phyloP scores from a whole-genome alignment of 2,888 invertebrate species.

The Neoaliturus tenellus region DNA sequence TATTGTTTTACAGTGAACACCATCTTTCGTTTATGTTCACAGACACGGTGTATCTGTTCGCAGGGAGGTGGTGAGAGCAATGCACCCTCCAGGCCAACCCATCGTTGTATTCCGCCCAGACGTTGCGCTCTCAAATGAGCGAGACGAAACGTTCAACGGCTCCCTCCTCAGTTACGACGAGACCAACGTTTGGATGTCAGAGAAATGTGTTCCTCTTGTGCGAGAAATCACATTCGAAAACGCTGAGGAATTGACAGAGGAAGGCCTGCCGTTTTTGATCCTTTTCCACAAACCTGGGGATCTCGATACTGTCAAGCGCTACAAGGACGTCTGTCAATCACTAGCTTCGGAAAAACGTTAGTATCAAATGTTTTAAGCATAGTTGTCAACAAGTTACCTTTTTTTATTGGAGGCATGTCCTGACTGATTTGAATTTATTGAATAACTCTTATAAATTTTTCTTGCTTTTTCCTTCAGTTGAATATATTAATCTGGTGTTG shows the following conservation, averaged over 20 bases:
- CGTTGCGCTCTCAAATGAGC: conserved; percentile 85
- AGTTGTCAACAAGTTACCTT: too few species aligned
- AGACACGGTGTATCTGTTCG: conserved; percentile 72
- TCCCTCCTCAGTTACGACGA: conserved; percentile 86
- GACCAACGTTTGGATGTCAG: conserved; percentile 89
- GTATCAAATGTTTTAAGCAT: too few species aligned
- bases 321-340: conserved; percentile 85
- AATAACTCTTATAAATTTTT: too few species aligned
- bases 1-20: too few species aligned
- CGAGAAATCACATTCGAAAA: conserved; percentile 99
- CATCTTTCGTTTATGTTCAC: too few species aligned
- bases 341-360: conserved; percentile 94
- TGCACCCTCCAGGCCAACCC: conserved; percentile 91
- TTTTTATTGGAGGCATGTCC: too few species aligned
- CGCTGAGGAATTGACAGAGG: conserved; percentile 99
- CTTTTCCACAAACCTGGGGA: conserved; percentile 95
- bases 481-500: too few species aligned
- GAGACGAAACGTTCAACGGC: conserved; percentile 90
- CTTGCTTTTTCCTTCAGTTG: too few species aligned
- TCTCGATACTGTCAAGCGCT: conserved; percentile 90
- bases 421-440: too few species aligned
- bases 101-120: conserved; percentile 91
- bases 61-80: conserved; percentile 88
- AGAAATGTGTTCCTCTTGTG: conserved; percentile 97
- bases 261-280: conserved; percentile 98